phyloP scores from a whole-genome alignment of 1,140 invertebrate species.

The Fopius arisanus region DNA sequence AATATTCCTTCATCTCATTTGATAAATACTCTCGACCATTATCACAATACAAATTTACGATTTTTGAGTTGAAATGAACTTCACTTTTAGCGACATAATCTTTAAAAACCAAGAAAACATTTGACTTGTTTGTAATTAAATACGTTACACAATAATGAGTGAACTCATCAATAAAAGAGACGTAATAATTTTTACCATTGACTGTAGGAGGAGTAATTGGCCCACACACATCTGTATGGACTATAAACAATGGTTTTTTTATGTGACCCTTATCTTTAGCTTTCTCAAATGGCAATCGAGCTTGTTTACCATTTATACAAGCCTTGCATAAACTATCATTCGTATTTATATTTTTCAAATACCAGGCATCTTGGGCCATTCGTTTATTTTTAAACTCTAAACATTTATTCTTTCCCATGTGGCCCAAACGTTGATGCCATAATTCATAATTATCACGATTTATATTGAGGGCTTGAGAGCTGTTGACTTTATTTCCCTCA shows the following conservation, averaged over 20 bases:
- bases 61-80: conserved; percentile 8
- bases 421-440: conserved; percentile 50
- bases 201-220: not conserved
- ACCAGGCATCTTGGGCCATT: not conserved
- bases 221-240: conserved; percentile 42
- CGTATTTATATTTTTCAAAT: conserved; percentile 30
- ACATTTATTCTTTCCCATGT: conserved; percentile 24
- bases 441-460: conserved; percentile 34
- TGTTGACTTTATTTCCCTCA: not conserved
- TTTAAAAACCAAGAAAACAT: conserved; percentile 25
- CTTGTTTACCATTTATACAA: conserved; percentile 59
- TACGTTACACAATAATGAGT: conserved; percentile 33
- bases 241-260: conserved; percentile 31
- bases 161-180: conserved; percentile 24
- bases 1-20: conserved; percentile 16
- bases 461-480: conserved; percentile 27
- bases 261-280: conserved; percentile 29
- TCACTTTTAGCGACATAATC: conserved; percentile 11
- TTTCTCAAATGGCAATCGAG: conserved; percentile 47
- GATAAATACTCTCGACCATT: conserved; percentile 19
- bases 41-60: conserved; percentile 17
- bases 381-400: not conserved
- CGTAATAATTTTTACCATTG: conserved; percentile 38
- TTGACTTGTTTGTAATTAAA: conserved; percentile 28
- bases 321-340: conserved; percentile 55